A percentile compares a stretch with the other conserved stretches of the same genome.
Evolutionary conservation across 2,888 invertebrate genomes (phyloP).

Genomic region (Microctonus brassicae): DNA sequence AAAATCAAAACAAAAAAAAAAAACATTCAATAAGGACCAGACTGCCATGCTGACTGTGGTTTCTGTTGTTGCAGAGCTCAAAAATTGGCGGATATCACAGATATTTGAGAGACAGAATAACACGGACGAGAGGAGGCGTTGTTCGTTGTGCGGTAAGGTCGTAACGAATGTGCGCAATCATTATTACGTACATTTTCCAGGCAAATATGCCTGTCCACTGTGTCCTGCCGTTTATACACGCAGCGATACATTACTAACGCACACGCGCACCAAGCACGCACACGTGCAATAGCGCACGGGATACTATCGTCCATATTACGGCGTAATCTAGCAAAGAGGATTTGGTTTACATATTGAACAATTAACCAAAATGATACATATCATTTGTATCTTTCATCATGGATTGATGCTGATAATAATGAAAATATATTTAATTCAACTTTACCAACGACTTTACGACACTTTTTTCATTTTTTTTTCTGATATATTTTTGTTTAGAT

Average conservation of each 20-base stretch:
- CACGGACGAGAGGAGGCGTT: constrained; percentile 73
- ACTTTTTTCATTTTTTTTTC: background rate
- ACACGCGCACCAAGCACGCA: constrained; percentile 74
- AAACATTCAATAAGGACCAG: constrained; percentile 42
- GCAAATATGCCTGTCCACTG: constrained; percentile 73
- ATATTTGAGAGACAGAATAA: constrained; percentile 74
- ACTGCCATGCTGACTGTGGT: constrained; percentile 64
- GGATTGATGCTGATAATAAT: background rate
- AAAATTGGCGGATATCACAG: constrained; percentile 74
- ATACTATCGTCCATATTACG: constrained; percentile 49
- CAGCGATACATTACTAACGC: constrained; percentile 74
- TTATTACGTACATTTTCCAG: constrained; percentile 76
- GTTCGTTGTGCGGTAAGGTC: constrained; percentile 75
- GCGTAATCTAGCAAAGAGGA: constrained; percentile 45
- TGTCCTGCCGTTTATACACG: constrained; percentile 75
- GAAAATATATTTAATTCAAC: background rate
- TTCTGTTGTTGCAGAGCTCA: constrained; percentile 72
- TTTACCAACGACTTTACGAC: background rate
- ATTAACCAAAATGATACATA: constrained; percentile 1
- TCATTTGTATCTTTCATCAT: background rate
- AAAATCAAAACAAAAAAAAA: constrained; percentile 40
- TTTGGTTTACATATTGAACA: background rate
- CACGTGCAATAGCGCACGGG: constrained; percentile 57
- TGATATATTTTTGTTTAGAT: too few relatives aligned
- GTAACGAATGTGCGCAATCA: constrained; percentile 76